Percentiles rank a stretch among this genome's conserved stretches.
Conservation (phyloP, 2,113 vertebrate genomes). For the Ophthalmolycus amberensis region DNA sequence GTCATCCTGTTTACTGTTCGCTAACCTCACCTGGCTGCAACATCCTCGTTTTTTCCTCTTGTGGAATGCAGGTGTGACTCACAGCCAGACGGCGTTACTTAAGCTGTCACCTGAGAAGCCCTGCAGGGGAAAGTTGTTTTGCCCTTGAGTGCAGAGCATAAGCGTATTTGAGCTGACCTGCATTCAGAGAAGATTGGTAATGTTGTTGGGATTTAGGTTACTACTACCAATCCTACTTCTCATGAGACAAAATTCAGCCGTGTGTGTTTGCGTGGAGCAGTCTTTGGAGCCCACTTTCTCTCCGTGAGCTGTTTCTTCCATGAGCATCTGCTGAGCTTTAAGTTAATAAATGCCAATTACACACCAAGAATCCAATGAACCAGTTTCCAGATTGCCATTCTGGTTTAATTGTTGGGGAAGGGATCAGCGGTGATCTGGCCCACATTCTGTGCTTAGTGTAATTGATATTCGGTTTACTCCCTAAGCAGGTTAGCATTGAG, state of each 20-base stretch:
- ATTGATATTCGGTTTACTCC: conserved; percentile 75
- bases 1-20: conserved; percentile 35
- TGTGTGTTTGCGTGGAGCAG: not conserved
- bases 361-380: conserved; percentile 24
- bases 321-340: conserved; percentile 18
- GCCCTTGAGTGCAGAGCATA: conserved; percentile 53
- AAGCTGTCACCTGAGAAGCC: conserved; percentile 61
- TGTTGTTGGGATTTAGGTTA: conserved; percentile 61
- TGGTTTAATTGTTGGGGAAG: conserved; percentile 47
- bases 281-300: not conserved
- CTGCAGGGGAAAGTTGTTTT: conserved; percentile 63
- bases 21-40: conserved; percentile 40
- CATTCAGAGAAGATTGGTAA: conserved; percentile 59
- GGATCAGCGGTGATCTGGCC: conserved; percentile 61
- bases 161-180: conserved; percentile 60
- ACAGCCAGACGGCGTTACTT: conserved; percentile 51
- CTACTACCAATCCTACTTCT: conserved; percentile 20
- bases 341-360: conserved; percentile 26
- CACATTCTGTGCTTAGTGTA: conserved; percentile 71
- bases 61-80: conserved; percentile 53
- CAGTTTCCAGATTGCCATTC: conserved; percentile 45
- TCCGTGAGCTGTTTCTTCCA: conserved; percentile 1
- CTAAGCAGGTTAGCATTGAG: conserved; percentile 75
- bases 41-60: conserved; percentile 52
- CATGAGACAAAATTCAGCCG: conserved; percentile 15